Evolutionary conservation across 53 echinoderm and acorn worm genomes (phyloP).

Genomic region (Paracentrotus lividus): DNA sequence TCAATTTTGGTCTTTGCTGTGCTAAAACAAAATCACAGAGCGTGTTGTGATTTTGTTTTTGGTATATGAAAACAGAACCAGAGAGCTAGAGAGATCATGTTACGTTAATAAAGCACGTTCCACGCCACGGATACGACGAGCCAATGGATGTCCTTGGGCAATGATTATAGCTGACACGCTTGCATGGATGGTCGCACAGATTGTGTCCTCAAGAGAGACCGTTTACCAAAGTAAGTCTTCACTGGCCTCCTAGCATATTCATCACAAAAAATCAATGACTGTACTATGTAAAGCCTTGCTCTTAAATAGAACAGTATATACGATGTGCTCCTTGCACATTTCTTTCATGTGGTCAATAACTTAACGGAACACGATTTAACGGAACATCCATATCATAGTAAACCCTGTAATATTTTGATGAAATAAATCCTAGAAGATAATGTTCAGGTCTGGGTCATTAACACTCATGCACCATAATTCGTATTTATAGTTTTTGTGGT

Average conservation of each 20-base stretch:
- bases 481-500: background rate
- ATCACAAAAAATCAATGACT: background rate
- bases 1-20: too few species aligned
- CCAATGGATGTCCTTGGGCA: slow-evolving; percentile 99
- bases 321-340: too few species aligned
- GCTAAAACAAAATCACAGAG: too few species aligned
- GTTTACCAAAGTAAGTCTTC: slow-evolving; percentile 98
- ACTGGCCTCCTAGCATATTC: slow-evolving; percentile 88
- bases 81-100: too few species aligned
- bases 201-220: slow-evolving; percentile 99
- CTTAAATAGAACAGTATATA: too few species aligned
- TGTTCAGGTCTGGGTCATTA: background rate
- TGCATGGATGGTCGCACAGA: slow-evolving; percentile 95
- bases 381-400: too few species aligned
- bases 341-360: too few species aligned
- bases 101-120: slow-evolving; percentile 86
- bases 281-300: too few species aligned
- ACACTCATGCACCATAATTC: background rate
- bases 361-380: too few species aligned
- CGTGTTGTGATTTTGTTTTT: too few species aligned
- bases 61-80: too few species aligned
- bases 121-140: slow-evolving; percentile 93
- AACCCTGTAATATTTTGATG: too few species aligned
- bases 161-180: slow-evolving; percentile 97
- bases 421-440: background rate